A percentile compares a stretch with the other conserved stretches of the same genome.
Conservation (phyloP, 1,140 invertebrate genomes). For the Neodiprion lecontei region DNA sequence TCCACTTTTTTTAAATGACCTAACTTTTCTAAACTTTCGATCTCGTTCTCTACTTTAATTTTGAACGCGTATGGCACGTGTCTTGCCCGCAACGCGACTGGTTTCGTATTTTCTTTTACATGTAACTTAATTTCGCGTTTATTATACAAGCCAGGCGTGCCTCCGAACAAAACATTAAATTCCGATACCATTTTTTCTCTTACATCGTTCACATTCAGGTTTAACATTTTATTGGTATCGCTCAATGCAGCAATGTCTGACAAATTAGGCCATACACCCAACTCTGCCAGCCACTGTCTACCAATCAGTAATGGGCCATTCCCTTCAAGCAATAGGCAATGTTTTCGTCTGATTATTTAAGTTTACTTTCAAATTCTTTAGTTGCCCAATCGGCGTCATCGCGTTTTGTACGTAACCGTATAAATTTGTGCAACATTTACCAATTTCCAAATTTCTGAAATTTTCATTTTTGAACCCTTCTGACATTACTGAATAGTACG, state of each 20-base stretch:
- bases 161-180: constrained; percentile 17
- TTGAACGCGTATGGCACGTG: constrained; percentile 23
- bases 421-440: not conserved
- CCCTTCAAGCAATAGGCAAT: constrained; percentile 20
- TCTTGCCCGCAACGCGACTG: constrained; percentile 35
- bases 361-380: constrained; percentile 1
- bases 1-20: constrained; percentile 34
- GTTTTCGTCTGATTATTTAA: constrained; percentile 11
- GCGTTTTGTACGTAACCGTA: not conserved
- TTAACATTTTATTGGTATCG: constrained; percentile 3
- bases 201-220: constrained; percentile 13
- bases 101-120: constrained; percentile 35
- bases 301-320: constrained; percentile 11
- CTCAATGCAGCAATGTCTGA: not conserved
- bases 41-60: constrained; percentile 24
- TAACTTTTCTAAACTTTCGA: constrained; percentile 30
- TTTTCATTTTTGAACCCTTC: constrained; percentile 5
- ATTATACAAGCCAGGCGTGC: constrained; percentile 18
- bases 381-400: not conserved
- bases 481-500: constrained; percentile 10
- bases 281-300: constrained; percentile 12
- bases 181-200: constrained; percentile 10
- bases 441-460: not conserved
- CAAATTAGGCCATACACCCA: constrained; percentile 8
- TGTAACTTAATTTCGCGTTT: constrained; percentile 22